phyloP scores from a whole-genome alignment of 2,113 vertebrate genomes.

The Monopterus albus region DNA sequence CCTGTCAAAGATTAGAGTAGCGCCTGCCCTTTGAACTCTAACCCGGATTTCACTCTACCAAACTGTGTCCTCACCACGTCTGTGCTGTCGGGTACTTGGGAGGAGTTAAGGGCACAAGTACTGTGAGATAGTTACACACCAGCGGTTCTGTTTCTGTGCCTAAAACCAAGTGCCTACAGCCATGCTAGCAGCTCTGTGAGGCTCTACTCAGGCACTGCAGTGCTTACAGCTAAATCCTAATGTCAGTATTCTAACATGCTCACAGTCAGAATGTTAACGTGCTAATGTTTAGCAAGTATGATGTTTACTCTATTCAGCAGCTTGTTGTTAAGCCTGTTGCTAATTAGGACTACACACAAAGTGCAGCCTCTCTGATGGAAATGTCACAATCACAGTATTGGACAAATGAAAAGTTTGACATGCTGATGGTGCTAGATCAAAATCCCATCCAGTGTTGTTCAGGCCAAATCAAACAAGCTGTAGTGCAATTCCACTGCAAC shows the following conservation, averaged over 20 bases:
- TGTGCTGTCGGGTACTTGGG: not conserved
- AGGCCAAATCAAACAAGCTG: too few relatives aligned
- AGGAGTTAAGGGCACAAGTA: not conserved
- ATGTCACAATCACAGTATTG: not conserved
- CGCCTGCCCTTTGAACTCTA: conserved; percentile 71
- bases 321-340: not conserved
- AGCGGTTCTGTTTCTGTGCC: conserved; percentile 1
- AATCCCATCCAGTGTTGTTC: too few relatives aligned
- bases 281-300: too few relatives aligned
- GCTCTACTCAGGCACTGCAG: not conserved
- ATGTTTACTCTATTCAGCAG: not conserved
- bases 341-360: not conserved
- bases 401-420: not conserved
- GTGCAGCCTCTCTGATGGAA: not conserved
- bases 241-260: not conserved
- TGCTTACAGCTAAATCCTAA: not conserved
- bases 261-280: not conserved
- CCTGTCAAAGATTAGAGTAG: conserved; percentile 71
- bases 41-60: conserved; percentile 42
- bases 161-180: not conserved
- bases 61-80: conserved; percentile 9
- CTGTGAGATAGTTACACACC: not conserved
- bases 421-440: too few relatives aligned
- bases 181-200: not conserved
- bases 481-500: too few relatives aligned